A percentile compares a stretch with the other conserved stretches of the same genome.
These are phyloP conservation scores for Phyllotis vaccarum DNA, from an alignment of 2,797 vertebrate species.

Conservation along the genomic window DNA sequence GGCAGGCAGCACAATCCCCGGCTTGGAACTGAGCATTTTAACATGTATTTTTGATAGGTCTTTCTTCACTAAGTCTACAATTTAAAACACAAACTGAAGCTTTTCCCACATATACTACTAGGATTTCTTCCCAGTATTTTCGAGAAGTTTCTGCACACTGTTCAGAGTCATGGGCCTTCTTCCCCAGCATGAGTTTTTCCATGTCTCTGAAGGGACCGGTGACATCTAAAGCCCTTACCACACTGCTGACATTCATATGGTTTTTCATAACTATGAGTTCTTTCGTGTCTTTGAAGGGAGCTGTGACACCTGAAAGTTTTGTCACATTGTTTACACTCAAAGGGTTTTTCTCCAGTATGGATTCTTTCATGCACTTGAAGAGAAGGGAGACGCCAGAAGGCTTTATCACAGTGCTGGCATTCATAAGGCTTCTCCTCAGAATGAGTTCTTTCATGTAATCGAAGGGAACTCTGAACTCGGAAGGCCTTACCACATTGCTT, in stretches of 20 bases:
- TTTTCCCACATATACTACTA: background rate
- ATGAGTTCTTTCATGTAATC: slow-evolving; percentile 20
- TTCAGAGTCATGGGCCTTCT: background rate
- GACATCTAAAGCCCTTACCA: slow-evolving; percentile 7
- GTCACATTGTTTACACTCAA: slow-evolving; percentile 7
- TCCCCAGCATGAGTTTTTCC: background rate
- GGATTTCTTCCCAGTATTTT: background rate
- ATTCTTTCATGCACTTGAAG: slow-evolving; percentile 38
- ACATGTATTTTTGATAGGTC: background rate
- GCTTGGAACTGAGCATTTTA: background rate
- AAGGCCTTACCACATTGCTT: slow-evolving; percentile 41
- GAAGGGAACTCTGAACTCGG: background rate
- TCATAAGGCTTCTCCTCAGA: slow-evolving; percentile 8
- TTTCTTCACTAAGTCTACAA: background rate
- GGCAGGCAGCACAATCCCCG: no score
- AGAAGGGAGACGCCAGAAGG: slow-evolving; percentile 45
- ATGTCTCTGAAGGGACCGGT: slow-evolving; percentile 5
- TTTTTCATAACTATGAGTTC: slow-evolving; percentile 14
- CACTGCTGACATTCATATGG: background rate
- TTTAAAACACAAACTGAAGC: background rate
- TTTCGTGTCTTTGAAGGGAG: slow-evolving; percentile 16
- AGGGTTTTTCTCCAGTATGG: slow-evolving; percentile 25
- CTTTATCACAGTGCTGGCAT: slow-evolving; percentile 5
- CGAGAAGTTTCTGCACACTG: background rate
- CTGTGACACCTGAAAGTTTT: slow-evolving; percentile 18